Evolutionary conservation across 2,113 vertebrate genomes (phyloP), one percentile per base, ranked within the genome.

Genomic region (Colius striatus): DNA sequence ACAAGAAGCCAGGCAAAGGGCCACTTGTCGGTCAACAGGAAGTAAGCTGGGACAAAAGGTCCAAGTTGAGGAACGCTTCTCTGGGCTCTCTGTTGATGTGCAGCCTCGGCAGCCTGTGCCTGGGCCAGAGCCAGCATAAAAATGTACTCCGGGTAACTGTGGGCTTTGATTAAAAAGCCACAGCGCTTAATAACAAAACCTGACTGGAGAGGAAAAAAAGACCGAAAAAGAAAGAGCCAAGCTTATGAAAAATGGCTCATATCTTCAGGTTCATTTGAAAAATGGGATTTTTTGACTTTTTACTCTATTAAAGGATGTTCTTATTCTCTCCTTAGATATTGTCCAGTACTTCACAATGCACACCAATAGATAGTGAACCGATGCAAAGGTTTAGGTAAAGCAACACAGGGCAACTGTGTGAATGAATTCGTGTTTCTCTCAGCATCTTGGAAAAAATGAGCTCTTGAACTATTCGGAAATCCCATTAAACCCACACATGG

Each of bases 21-120:
- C 95, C 96, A 95, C 92, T 92, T 47, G 36, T 74, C 87, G 98
- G 98, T 98, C 98, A 98, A 96, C 97, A 98, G 98, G 98, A 98
- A 98, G 97, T 96, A 96, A 97, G 95, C 81, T 58, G 84, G 97
- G 97, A 98, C 98, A 98, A 98, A 98, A 98, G 98, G 98, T 98
- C 98, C 97, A 96, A 98, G 98, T 97, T 98, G 94, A 98, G 97
- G 98, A 99, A 98, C 97, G 96, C 91, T 89, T 65, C 90, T 96
- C 96, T 45, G 95, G 87, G 94, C 97, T 97, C 98, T 96, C 96
- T 98, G 98, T 98, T 54, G 85, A 98, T 97, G 94, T 82, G 95
- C 96, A 92, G 95, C 96, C 97, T 95, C 97, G 91, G 98, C 97
- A 98, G 97, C 97, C 89, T 97, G 94, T 45, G 34, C 93, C 96